Conservation (phyloP, 2,113 vertebrate species). For the Oryzias celebensis region DNA sequence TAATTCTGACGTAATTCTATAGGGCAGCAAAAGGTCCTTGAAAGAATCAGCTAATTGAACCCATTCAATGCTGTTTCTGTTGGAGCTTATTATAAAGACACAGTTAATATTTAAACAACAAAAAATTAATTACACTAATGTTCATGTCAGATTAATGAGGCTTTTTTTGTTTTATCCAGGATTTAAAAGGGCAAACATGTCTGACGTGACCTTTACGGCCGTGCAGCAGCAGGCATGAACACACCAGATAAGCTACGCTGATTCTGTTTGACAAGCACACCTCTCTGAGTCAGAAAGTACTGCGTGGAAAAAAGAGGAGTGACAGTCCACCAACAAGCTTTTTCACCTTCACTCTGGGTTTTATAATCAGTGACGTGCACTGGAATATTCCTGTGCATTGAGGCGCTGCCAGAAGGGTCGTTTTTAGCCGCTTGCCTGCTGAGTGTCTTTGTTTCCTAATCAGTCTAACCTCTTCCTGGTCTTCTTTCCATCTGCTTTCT, state of each 20-base stretch:
- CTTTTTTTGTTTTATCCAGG: neutral
- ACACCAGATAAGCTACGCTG: neutral
- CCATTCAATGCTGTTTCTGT: neutral
- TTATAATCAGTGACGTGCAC: neutral
- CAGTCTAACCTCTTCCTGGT: neutral
- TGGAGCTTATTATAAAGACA: neutral
- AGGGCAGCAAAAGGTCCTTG: no score
- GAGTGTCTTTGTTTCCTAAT: neutral
- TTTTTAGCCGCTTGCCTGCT: conserved; percentile 18
- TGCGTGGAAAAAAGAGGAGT: neutral
- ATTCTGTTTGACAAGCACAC: neutral
- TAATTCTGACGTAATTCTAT: no score
- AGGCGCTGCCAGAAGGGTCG: neutral
- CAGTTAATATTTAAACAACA: neutral
- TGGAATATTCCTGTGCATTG: conserved; percentile 11
- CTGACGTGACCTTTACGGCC: neutral
- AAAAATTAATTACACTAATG: neutral
- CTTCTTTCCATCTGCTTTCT: neutral
- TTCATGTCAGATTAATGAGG: conserved; percentile 6
- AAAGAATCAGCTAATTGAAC: no score
- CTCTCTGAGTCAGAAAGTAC: neutral
- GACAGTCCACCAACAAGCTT: neutral
- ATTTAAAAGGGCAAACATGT: conserved; percentile 26
- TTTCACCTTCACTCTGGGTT: conserved; percentile 1
- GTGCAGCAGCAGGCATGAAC: neutral